Base-by-base conservation (phyloP, 2,888 invertebrate species). In the Hipparchia semele region DNA sequence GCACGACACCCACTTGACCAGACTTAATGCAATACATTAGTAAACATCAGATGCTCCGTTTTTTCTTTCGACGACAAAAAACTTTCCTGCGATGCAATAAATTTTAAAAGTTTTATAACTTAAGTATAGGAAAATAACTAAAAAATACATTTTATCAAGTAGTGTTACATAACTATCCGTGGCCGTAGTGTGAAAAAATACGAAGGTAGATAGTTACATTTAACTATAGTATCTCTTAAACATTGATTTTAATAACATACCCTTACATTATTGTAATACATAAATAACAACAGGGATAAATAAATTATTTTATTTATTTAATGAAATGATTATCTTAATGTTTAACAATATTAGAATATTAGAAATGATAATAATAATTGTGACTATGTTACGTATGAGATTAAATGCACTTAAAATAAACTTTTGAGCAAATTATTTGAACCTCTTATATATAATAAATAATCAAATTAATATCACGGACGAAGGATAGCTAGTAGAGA, bases 241-340 rank as follows among this genome's bases (percentile, higher is more conserved):
- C n/a, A 45, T 51, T 13, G 9, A 64, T 13, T 49, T 23, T 23
- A 5, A 51, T 64, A 23, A 51, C 13, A 64, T 51, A 23, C 23
- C 8, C 13, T 61, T 61, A 61, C 6, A 46, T 2, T 62, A 62
- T 39, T 1, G 46, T 62, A 49, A 49, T 64, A 64, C 49, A 64
- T 51, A 64, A 51, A 51, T 51, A 51, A 64, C 64, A 64, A 51
- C 51, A 51, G 64, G 51, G 13, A 10, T 23, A 64, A 23, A 23
- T 23, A 23, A 23, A 23, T 23, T 23, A 23, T 23, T 23, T 23
- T 23, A 23, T 23, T 23, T 23, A 23, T 23, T 23, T 23, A 23
- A 23, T 23, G 23, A 64, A 64, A 64, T 51, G 6, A 62, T 39
- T 62, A 46, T 49, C 13, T 23, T 13, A 13, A 0, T 39, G 10